Conservation (phyloP, 2,797 vertebrate species). For the Brachyalestes nurse region DNA sequence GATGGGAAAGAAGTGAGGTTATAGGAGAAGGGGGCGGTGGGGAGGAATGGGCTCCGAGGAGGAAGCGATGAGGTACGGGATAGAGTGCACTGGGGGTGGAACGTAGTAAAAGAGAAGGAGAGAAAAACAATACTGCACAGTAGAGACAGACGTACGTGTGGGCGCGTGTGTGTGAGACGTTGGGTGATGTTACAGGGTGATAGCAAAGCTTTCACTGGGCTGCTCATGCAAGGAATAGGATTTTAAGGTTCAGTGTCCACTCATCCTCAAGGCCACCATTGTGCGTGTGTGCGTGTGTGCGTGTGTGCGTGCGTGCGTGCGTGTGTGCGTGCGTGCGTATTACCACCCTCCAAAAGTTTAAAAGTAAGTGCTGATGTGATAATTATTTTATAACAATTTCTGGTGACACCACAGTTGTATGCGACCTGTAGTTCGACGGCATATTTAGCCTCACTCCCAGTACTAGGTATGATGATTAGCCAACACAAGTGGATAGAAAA, state of each 20-base stretch:
- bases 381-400: no score
- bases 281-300: not conserved
- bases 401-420: no score
- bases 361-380: no score
- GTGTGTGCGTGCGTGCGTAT: no score
- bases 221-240: slow-evolving; percentile 53
- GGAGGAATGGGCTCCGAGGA: slow-evolving; percentile 2
- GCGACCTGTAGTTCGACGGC: no score
- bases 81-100: slow-evolving; percentile 34
- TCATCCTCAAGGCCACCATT: slow-evolving; percentile 30
- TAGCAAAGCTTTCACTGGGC: slow-evolving; percentile 40
- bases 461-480: no score
- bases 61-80: slow-evolving; percentile 42
- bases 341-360: no score
- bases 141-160: slow-evolving; percentile 8
- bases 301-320: no score
- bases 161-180: slow-evolving; percentile 15
- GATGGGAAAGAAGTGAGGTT: slow-evolving; percentile 13
- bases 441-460: no score
- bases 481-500: no score
- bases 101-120: slow-evolving; percentile 34
- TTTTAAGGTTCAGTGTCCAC: slow-evolving; percentile 55
- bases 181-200: slow-evolving; percentile 23
- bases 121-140: slow-evolving; percentile 28
- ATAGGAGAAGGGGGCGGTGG: not conserved